Percentiles rank a stretch among this genome's conserved stretches.
These are phyloP conservation scores for Chaetops frenatus DNA, from an alignment of 2,113 vertebrate genomes.

Conservation along the genomic window DNA sequence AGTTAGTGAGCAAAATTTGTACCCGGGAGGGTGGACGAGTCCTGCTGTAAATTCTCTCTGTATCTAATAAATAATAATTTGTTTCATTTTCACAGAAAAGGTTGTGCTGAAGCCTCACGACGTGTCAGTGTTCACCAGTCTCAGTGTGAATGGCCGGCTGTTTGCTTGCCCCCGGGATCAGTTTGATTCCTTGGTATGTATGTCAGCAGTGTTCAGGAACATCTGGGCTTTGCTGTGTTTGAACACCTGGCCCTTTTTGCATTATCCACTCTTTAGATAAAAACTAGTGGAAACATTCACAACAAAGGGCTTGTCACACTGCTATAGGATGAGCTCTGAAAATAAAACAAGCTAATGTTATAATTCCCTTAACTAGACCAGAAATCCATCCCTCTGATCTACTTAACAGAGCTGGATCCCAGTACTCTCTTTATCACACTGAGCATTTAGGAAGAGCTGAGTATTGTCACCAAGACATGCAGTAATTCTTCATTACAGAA, in stretches of 20 bases:
- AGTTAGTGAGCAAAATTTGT: neutral
- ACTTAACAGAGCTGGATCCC: neutral
- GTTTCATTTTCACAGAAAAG: slow-evolving; percentile 84
- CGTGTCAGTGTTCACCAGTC: slow-evolving; percentile 92
- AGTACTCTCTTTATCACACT: neutral
- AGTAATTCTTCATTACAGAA: neutral
- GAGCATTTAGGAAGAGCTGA: neutral
- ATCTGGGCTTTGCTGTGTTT: neutral
- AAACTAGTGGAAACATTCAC: neutral
- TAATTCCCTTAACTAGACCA: neutral
- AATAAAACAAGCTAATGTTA: neutral
- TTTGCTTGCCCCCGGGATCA: slow-evolving; percentile 91
- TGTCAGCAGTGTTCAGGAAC: neutral
- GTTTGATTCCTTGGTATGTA: slow-evolving; percentile 91
- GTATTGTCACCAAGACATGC: neutral
- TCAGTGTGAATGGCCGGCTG: slow-evolving; percentile 89
- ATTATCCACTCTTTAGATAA: neutral
- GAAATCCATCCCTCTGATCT: neutral
- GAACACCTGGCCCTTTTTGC: neutral
- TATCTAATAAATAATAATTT: slow-evolving; percentile 29
- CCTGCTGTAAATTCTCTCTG: slow-evolving; percentile 20
- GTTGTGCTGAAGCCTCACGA: slow-evolving; percentile 89
- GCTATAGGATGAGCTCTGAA: neutral
- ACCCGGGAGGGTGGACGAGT: neutral
- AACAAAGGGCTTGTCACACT: neutral